These are phyloP conservation scores for Barbus barbus DNA, from an alignment of 2,113 vertebrate genomes.

Conservation along the genomic window DNA sequence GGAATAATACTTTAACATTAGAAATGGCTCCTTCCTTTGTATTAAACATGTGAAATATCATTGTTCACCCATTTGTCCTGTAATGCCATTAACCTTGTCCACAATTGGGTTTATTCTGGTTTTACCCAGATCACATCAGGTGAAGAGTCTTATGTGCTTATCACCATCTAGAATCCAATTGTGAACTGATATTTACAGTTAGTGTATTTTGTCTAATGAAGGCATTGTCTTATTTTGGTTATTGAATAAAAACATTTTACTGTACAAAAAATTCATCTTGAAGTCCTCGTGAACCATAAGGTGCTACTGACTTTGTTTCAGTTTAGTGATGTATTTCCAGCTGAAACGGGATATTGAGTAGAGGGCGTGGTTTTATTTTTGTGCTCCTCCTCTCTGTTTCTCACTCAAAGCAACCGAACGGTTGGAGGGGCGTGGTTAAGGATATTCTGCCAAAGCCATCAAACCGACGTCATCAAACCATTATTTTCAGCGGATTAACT, in stretches of 20 bases:
- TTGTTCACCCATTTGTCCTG: neutral
- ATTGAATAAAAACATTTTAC: neutral
- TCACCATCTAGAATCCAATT: neutral
- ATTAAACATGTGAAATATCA: neutral
- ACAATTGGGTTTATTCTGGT: neutral
- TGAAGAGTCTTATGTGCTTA: neutral
- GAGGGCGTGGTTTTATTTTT: too few relatives aligned
- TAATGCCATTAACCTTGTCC: neutral
- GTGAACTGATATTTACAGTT: neutral
- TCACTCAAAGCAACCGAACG: too few relatives aligned
- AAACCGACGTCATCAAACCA: too few relatives aligned
- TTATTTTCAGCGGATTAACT: too few relatives aligned
- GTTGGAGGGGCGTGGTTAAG: too few relatives aligned
- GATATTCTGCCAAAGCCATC: too few relatives aligned
- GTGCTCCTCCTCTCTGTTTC: too few relatives aligned
- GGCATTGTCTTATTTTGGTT: too few relatives aligned
- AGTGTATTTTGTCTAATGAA: neutral
- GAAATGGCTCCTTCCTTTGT: neutral
- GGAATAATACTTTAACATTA: neutral
- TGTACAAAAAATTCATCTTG: neutral
- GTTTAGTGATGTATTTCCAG: too few relatives aligned
- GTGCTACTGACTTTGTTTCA: too few relatives aligned
- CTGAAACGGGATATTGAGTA: too few relatives aligned
- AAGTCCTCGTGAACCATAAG: too few relatives aligned
- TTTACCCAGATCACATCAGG: slow-evolving; percentile 2